These are phyloP conservation scores for Crotalus helleri DNA, from an alignment of 2,113 vertebrate genomes.

Conservation along the genomic window DNA sequence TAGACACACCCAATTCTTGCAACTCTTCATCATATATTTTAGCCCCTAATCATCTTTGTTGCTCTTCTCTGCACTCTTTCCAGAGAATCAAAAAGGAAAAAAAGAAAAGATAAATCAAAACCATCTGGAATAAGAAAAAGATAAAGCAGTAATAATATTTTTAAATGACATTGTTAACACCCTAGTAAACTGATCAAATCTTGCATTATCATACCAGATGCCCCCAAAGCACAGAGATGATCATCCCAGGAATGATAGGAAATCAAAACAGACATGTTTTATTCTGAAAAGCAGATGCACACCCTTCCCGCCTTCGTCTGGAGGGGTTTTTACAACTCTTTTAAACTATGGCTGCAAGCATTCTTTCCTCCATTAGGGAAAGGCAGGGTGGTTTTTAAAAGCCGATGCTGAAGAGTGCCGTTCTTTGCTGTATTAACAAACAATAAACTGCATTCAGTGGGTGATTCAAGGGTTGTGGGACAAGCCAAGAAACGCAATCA, in stretches of 20 bases:
- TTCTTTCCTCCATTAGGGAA: conserved; percentile 38
- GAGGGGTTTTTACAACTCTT: neutral
- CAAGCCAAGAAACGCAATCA: conserved; percentile 49
- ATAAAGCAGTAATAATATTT: neutral
- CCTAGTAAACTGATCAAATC: neutral
- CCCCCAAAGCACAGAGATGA: neutral
- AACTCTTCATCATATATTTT: neutral
- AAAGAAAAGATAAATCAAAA: neutral
- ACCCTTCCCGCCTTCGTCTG: neutral
- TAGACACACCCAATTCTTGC: neutral
- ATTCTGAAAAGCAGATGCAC: neutral
- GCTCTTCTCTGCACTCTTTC: neutral
- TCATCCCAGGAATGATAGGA: neutral
- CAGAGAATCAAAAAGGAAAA: neutral
- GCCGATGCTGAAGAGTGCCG: conserved; percentile 40
- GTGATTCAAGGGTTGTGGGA: conserved; percentile 53
- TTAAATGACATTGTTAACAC: no score
- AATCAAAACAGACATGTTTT: neutral
- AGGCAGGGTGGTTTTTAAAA: neutral
- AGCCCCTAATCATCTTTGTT: neutral
- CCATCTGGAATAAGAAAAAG: neutral
- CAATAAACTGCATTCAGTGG: conserved; percentile 60
- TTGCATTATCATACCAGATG: neutral
- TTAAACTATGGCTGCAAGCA: neutral
- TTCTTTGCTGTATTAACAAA: conserved; percentile 55